phyloP scores from a whole-genome alignment of 2,797 vertebrate species.

The Enteromius trimaculatus region DNA sequence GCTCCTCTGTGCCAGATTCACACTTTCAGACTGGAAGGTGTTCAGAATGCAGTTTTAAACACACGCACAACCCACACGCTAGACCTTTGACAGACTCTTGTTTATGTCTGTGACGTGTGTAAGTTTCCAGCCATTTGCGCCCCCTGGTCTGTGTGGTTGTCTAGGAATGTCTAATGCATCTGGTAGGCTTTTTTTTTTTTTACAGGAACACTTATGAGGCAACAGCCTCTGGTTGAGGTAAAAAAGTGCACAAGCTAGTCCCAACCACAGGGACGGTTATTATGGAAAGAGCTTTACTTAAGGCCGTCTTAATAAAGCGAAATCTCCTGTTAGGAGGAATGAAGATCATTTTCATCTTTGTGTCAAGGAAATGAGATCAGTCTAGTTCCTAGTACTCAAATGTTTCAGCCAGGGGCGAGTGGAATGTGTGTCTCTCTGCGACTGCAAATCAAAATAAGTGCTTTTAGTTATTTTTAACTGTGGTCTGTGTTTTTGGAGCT shows the following conservation, averaged over 20 bases:
- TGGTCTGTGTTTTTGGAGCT: constrained; percentile 11
- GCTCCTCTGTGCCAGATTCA: neutral
- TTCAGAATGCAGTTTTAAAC: neutral
- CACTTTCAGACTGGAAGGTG: constrained; percentile 10
- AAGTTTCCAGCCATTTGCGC: constrained; percentile 4
- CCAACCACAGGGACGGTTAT: neutral
- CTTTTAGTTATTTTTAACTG: constrained; percentile 14
- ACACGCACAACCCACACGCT: neutral
- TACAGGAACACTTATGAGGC: neutral
- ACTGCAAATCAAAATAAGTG: constrained; percentile 31
- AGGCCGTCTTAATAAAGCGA: neutral
- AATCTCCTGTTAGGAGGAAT: constrained; percentile 4
- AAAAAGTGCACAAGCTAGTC: neutral
- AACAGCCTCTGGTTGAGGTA: neutral
- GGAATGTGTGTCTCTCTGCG: constrained; percentile 10
- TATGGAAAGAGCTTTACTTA: neutral
- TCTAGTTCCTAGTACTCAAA: neutral
- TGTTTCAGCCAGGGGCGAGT: constrained; percentile 3
- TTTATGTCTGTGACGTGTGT: constrained; percentile 29
- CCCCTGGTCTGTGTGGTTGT: constrained; percentile 42
- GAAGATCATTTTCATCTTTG: neutral
- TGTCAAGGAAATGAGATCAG: constrained; percentile 6
- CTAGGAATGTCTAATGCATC: constrained; percentile 33
- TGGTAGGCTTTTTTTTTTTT: neutral
- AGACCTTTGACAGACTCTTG: constrained; percentile 9